These are phyloP conservation scores for Ectemnius lituratus DNA, from an alignment of 2,888 invertebrate species.

Conservation along the genomic window DNA sequence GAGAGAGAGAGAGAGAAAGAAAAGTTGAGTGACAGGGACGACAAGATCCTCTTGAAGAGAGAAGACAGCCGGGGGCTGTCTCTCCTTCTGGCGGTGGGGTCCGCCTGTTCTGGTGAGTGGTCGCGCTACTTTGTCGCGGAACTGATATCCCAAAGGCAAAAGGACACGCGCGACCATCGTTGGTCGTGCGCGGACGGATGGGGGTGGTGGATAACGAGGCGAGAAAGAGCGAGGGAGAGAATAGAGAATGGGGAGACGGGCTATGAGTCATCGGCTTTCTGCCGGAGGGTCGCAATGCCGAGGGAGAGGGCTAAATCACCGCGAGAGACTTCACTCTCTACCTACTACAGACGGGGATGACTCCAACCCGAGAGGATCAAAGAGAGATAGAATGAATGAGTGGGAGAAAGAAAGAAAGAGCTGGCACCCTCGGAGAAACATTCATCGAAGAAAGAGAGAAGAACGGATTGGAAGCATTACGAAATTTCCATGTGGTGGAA, in stretches of 20 bases:
- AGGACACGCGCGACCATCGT: neutral
- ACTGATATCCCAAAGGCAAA: too few relatives aligned
- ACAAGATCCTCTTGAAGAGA: too few relatives aligned
- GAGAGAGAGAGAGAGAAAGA: too few relatives aligned
- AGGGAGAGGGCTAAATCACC: neutral
- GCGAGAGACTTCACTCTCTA: neutral
- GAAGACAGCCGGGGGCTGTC: too few relatives aligned
- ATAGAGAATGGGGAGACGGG: neutral
- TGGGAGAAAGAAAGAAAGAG: too few relatives aligned
- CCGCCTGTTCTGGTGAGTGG: too few relatives aligned
- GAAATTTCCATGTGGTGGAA: constrained; percentile 3
- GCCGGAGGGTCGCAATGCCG: neutral
- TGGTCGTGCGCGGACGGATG: neutral
- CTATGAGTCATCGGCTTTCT: neutral
- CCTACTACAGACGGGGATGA: neutral
- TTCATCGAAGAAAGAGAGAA: neutral
- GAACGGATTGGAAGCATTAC: neutral
- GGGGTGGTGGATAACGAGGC: constrained; percentile 3
- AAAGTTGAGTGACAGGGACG: too few relatives aligned
- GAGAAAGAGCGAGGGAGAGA: constrained; percentile 8
- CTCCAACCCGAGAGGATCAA: neutral
- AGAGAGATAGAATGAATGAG: neutral
- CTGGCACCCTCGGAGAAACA: too few relatives aligned
- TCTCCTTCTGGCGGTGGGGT: too few relatives aligned
- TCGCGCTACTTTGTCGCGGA: too few relatives aligned